Evolutionary conservation across 2,797 vertebrate species (phyloP).

Genomic region (Chrysolophus pictus): DNA sequence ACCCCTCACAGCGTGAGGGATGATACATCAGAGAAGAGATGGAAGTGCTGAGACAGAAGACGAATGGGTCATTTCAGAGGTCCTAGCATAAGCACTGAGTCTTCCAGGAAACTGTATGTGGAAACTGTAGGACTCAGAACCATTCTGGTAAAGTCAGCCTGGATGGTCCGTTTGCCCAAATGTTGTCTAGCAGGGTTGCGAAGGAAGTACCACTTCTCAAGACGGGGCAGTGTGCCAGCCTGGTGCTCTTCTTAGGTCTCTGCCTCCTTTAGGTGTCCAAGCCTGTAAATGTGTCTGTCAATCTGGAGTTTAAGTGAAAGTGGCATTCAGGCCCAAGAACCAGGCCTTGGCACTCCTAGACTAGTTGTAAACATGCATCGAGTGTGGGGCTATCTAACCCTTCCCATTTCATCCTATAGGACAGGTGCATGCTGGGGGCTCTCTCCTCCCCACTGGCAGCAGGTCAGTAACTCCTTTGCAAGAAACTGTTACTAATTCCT

Average conservation of each 20-base stretch:
- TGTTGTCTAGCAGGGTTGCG: not conserved
- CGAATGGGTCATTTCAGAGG: not conserved
- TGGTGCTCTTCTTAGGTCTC: not conserved
- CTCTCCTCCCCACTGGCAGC: fast-evolving
- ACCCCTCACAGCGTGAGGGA: not conserved
- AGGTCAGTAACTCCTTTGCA: not conserved
- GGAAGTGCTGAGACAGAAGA: not conserved
- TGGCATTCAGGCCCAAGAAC: not conserved
- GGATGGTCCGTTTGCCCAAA: not conserved
- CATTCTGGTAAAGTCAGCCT: not conserved
- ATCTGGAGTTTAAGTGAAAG: not conserved
- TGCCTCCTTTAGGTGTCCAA: not conserved
- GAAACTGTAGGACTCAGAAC: fast-evolving
- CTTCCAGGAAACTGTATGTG: no score
- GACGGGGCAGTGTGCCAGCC: not conserved
- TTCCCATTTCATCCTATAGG: not conserved
- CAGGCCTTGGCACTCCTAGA: not conserved
- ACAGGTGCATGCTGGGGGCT: not conserved
- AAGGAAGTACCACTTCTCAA: not conserved
- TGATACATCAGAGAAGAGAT: not conserved
- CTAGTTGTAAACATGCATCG: not conserved
- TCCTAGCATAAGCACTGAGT: not conserved
- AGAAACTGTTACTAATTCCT: fast-evolving
- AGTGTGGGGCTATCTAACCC: not conserved
- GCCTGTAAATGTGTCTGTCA: not conserved